A percentile compares a stretch with the other conserved stretches of the same genome.
These are phyloP conservation scores for Saguinus imperator DNA, from an alignment of 2,113 vertebrate species.

Conservation along the genomic window DNA sequence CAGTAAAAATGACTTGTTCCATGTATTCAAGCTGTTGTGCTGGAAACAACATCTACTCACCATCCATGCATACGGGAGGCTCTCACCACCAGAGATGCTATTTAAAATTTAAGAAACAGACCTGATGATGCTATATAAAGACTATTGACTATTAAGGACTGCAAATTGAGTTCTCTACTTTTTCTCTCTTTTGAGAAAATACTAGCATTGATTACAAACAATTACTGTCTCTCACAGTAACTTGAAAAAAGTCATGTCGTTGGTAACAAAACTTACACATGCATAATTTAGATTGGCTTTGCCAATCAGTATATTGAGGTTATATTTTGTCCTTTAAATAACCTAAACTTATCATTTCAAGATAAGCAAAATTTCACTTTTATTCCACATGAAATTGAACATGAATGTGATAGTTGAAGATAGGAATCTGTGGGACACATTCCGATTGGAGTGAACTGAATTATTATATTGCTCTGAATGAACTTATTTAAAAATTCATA, in stretches of 20 bases:
- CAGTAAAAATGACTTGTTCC: constrained; percentile 41
- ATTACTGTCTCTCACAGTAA: not conserved
- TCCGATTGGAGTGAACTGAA: not conserved
- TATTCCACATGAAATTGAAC: not conserved
- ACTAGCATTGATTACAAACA: constrained; percentile 7
- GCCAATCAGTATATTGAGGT: not conserved
- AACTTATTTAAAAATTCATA: not conserved
- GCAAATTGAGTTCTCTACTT: not conserved
- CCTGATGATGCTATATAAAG: not conserved
- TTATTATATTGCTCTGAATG: not conserved
- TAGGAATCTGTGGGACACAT: not conserved
- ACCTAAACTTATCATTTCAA: not conserved
- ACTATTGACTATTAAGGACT: not conserved
- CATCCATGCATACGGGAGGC: not conserved
- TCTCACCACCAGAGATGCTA: constrained; percentile 7
- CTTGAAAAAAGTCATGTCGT: not conserved
- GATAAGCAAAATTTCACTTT: not conserved
- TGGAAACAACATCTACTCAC: constrained; percentile 12
- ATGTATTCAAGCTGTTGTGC: constrained; percentile 47
- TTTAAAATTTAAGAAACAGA: constrained; percentile 18
- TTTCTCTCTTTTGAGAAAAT: constrained; percentile 45
- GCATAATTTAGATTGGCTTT: constrained; percentile 19
- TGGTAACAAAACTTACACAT: not conserved
- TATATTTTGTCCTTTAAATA: constrained; percentile 24
- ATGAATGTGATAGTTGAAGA: not conserved